phyloP scores from a whole-genome alignment of 2,888 invertebrate species.

The Imbricaverruca yamaguchii region DNA sequence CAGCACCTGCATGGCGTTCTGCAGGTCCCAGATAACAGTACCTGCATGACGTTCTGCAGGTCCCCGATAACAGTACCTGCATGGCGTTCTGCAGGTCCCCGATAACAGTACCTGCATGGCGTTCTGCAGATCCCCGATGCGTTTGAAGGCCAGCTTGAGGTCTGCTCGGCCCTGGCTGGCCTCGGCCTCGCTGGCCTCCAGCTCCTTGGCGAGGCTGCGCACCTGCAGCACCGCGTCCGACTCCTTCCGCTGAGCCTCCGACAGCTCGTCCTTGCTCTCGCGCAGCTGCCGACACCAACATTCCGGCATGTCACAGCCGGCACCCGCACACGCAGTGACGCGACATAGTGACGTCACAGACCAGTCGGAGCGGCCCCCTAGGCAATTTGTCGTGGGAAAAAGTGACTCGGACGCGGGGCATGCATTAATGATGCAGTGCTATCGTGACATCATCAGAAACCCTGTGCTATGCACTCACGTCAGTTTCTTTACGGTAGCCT shows the following conservation, averaged over 20 bases:
- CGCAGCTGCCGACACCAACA: slow-evolving; percentile 50
- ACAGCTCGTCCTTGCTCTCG: slow-evolving; percentile 48
- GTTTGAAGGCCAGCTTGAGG: slow-evolving; percentile 74
- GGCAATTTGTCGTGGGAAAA: no score
- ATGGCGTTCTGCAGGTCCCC: slow-evolving; percentile 43
- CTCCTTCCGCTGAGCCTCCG: slow-evolving; percentile 35
- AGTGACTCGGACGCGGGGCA: no score
- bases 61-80: slow-evolving; percentile 57
- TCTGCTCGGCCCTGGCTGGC: slow-evolving; percentile 50
- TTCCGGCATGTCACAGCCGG: no score
- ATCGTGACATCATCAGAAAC: no score
- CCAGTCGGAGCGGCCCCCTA: no score
- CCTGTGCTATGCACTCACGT: no score
- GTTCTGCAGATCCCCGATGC: slow-evolving; percentile 84
- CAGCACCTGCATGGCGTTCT: slow-evolving; percentile 31
- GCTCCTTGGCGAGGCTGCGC: slow-evolving; percentile 39
- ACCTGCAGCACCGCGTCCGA: slow-evolving; percentile 34
- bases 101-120: slow-evolving; percentile 66
- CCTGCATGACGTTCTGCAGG: slow-evolving; percentile 85
- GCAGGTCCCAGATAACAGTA: slow-evolving; percentile 46
- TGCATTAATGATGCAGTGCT: no score
- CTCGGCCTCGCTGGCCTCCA: slow-evolving; percentile 40
- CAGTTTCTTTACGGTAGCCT: no score
- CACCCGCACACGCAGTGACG: no score
- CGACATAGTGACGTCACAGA: no score